Conservation (phyloP, 2,797 vertebrate genomes). For the Pangasius krempfi region DNA sequence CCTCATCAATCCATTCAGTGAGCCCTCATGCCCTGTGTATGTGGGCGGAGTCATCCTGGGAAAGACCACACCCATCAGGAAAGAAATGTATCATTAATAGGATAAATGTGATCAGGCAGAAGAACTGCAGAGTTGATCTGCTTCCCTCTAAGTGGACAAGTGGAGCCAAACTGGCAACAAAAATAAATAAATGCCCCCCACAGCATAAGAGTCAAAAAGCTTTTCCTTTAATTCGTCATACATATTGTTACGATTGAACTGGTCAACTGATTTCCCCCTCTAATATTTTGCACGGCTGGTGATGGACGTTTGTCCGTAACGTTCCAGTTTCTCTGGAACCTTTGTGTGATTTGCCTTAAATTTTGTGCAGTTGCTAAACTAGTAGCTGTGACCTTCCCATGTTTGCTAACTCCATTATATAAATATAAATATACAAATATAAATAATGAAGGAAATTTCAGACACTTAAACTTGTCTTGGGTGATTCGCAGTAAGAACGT, state of each 20-base stretch:
- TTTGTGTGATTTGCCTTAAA: neutral
- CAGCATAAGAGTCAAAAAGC: too few relatives aligned
- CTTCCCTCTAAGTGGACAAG: neutral
- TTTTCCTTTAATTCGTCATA: neutral
- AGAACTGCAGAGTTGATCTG: neutral
- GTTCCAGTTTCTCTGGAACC: neutral
- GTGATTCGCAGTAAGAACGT: neutral
- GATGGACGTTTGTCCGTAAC: neutral
- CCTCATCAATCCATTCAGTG: neutral
- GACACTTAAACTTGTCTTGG: neutral
- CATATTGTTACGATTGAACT: too few relatives aligned
- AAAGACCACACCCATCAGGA: conserved; percentile 1
- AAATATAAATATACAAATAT: neutral
- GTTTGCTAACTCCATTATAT: neutral
- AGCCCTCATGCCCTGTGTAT: neutral
- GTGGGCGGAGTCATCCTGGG: neutral
- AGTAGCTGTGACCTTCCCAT: too few relatives aligned
- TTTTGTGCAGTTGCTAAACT: conserved; percentile 4
- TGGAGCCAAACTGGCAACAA: neutral
- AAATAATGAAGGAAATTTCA: neutral
- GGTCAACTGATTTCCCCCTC: neutral
- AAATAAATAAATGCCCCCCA: neutral
- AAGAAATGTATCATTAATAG: neutral
- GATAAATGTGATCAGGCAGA: neutral
- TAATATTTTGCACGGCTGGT: neutral